These are phyloP conservation scores for Mixornis gularis DNA, from an alignment of 2,113 vertebrate genomes.

Conservation along the genomic window DNA sequence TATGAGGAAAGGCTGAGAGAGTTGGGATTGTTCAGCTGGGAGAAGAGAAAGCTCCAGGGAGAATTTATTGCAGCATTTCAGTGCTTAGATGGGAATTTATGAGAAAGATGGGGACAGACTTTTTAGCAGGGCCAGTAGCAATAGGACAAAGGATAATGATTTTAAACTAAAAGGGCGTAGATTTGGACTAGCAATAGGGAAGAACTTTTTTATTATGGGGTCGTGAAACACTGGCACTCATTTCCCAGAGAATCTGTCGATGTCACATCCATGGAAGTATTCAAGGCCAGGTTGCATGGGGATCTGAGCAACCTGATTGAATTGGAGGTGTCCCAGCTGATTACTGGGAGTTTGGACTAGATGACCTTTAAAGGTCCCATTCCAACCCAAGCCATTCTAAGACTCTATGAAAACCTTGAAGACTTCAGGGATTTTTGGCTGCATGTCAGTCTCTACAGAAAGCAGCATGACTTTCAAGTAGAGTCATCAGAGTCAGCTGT, in stretches of 20 bases:
- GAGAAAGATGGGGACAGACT: background rate
- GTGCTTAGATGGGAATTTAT: background rate
- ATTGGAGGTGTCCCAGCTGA: background rate
- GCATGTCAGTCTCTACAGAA: background rate
- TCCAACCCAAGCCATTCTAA: background rate
- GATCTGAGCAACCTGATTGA: background rate
- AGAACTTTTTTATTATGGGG: background rate
- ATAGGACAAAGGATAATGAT: background rate
- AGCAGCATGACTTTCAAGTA: background rate
- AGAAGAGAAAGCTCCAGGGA: background rate
- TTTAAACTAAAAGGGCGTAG: background rate
- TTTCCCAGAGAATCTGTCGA: background rate
- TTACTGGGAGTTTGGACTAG: background rate
- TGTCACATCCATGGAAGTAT: too few relatives aligned
- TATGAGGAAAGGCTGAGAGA: background rate
- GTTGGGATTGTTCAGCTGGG: too few relatives aligned
- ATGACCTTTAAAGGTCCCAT: background rate
- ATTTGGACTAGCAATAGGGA: background rate
- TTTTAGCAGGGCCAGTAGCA: background rate
- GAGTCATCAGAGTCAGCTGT: background rate
- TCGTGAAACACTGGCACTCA: rapidly evolving
- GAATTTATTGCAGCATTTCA: background rate
- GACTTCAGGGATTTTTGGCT: background rate
- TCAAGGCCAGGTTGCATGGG: background rate
- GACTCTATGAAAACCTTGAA: background rate